These are phyloP conservation scores for Tinamus guttatus DNA, from an alignment of 2,113 vertebrate species.

Conservation along the genomic window DNA sequence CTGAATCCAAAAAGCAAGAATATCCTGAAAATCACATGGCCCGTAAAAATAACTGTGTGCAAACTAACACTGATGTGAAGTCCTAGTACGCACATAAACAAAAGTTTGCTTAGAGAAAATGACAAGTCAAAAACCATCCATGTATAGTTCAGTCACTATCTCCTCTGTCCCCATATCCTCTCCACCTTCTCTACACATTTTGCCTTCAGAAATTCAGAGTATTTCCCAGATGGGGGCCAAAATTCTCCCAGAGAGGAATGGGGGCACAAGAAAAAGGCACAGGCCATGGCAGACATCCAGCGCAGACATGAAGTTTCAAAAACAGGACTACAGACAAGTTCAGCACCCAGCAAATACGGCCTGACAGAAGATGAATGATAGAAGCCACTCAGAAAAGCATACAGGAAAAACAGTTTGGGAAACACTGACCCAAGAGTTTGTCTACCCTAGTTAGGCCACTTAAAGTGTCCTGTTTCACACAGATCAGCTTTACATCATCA, in stretches of 20 bases:
- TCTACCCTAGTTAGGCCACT: not conserved
- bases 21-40: not conserved
- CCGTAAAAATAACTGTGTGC: not conserved
- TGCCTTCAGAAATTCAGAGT: not conserved
- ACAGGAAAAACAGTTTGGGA: not conserved
- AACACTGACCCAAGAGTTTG: not conserved
- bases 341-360: fast-evolving
- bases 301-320: not conserved
- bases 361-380: not conserved
- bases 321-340: fast-evolving
- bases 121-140: not conserved
- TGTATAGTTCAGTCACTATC: fast-evolving
- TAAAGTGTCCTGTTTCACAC: not conserved
- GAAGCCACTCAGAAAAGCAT: not conserved
- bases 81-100: fast-evolving
- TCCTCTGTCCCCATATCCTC: not conserved
- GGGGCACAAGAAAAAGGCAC: too few species aligned
- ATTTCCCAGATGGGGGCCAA: fast-evolving
- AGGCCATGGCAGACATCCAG: fast-evolving
- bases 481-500: not conserved
- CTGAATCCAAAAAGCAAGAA: fast-evolving
- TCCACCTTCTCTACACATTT: too few species aligned
- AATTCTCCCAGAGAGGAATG: not conserved
- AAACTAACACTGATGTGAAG: not conserved
- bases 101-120: not conserved